Evolutionary conservation across 1,140 invertebrate species (phyloP).

Genomic region (Aphis craccivora): DNA sequence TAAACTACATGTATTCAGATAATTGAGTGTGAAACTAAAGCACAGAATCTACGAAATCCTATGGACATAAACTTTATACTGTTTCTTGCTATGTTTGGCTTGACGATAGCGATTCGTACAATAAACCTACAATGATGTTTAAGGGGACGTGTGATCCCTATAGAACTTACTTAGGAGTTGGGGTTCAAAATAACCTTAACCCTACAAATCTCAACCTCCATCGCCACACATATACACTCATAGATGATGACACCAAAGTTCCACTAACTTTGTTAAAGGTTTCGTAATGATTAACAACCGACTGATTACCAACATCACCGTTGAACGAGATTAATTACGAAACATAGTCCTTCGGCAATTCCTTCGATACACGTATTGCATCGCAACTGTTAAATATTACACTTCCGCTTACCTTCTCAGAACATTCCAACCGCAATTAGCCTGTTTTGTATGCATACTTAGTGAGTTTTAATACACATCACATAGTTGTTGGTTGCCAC

Average conservation of each 20-base stretch:
- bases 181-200: background rate
- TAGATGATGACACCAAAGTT: background rate
- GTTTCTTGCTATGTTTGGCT: background rate
- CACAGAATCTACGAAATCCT: background rate
- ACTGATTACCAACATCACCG: background rate
- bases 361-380: background rate
- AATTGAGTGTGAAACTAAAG: background rate
- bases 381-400: background rate
- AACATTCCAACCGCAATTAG: background rate
- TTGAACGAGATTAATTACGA: constrained; percentile 22
- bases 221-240: background rate
- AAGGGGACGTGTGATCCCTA: background rate
- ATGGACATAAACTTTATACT: background rate
- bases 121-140: background rate
- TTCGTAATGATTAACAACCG: background rate
- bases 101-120: background rate
- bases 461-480: background rate
- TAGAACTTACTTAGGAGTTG: background rate
- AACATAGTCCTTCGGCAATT: background rate
- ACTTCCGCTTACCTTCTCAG: background rate
- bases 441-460: background rate
- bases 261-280: background rate
- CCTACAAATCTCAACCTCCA: background rate
- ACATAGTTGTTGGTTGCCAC: background rate
- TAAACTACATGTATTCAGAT: too few relatives aligned